Percentiles rank a stretch among this genome's conserved stretches.
Evolutionary conservation across 2,888 invertebrate species (phyloP).

Genomic region (Acleris holmiana): DNA sequence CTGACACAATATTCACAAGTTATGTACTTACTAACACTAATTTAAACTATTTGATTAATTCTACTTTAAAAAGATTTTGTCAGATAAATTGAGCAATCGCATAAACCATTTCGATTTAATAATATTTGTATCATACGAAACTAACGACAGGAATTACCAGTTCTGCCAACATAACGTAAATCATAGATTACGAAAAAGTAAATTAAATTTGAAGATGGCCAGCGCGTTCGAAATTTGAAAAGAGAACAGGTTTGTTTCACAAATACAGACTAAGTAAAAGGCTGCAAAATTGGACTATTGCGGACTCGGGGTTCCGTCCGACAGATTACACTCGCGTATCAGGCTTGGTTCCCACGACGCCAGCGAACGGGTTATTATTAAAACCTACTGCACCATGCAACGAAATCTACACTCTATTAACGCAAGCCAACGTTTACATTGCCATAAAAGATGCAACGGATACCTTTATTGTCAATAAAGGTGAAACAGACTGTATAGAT

Average conservation of each 20-base stretch:
- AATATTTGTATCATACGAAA: constrained; percentile 19
- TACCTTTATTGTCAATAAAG: constrained; percentile 56
- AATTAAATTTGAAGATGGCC: constrained; percentile 21
- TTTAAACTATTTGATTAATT: too few species aligned
- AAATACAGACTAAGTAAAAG: constrained; percentile 79
- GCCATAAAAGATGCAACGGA: constrained; percentile 48
- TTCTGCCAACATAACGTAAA: constrained; percentile 10
- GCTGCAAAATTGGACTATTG: constrained; percentile 84
- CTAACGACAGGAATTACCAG: constrained; percentile 18
- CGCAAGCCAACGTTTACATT: constrained; percentile 52
- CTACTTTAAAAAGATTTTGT: background rate
- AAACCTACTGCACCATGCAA: constrained; percentile 65
- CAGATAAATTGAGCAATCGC: background rate
- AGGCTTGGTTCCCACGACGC: constrained; percentile 82
- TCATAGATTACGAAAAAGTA: constrained; percentile 27
- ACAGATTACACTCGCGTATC: constrained; percentile 83
- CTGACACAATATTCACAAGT: too few species aligned
- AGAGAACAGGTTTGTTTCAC: constrained; percentile 57
- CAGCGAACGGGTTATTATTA: constrained; percentile 83
- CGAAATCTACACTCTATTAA: constrained; percentile 54
- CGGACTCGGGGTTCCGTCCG: constrained; percentile 79
- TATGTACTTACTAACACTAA: too few species aligned
- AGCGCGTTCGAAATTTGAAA: constrained; percentile 55
- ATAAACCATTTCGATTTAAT: constrained; percentile 1
- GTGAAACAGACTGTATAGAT: constrained; percentile 62